Percentiles rank a stretch among this genome's conserved stretches.
These are phyloP conservation scores for Acutogordius australiensis DNA, from an alignment of 2,888 invertebrate species.

Conservation along the genomic window DNA sequence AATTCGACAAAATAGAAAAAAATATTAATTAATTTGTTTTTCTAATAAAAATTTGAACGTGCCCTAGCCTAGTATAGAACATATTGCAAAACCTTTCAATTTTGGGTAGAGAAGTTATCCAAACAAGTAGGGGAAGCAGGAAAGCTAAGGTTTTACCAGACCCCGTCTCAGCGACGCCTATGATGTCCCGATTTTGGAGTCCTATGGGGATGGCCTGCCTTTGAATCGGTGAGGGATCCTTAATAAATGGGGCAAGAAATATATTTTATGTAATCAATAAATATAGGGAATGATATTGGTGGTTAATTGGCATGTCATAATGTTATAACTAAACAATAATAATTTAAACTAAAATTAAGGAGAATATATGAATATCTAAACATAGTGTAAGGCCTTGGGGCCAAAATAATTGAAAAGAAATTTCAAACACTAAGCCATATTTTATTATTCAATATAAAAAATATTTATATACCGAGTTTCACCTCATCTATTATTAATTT, in stretches of 20 bases:
- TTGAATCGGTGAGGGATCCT: constrained; percentile 91
- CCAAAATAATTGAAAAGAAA: no score
- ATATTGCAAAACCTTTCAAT: constrained; percentile 50
- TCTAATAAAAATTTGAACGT: no score
- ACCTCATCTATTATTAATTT: no score
- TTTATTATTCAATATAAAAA: no score
- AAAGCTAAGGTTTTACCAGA: constrained; percentile 95
- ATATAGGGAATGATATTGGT: background rate
- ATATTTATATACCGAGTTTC: no score
- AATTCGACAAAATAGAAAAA: no score
- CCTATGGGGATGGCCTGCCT: constrained; percentile 97
- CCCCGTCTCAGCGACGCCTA: constrained; percentile 96
- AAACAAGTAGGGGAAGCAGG: constrained; percentile 70
- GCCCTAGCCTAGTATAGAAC: no score
- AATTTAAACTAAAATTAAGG: constrained; percentile 15
- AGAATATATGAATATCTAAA: no score
- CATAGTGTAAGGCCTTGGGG: no score
- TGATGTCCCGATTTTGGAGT: constrained; percentile 43
- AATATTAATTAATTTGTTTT: no score
- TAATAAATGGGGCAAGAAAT: background rate
- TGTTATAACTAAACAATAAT: constrained; percentile 13
- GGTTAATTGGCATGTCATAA: background rate
- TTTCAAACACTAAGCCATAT: no score
- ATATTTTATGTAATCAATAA: background rate
- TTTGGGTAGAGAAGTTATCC: constrained; percentile 91